Percentiles rank a stretch among this genome's conserved stretches.
Evolutionary conservation across 2,113 vertebrate genomes (phyloP).

Genomic region (Pluvialis apricaria): DNA sequence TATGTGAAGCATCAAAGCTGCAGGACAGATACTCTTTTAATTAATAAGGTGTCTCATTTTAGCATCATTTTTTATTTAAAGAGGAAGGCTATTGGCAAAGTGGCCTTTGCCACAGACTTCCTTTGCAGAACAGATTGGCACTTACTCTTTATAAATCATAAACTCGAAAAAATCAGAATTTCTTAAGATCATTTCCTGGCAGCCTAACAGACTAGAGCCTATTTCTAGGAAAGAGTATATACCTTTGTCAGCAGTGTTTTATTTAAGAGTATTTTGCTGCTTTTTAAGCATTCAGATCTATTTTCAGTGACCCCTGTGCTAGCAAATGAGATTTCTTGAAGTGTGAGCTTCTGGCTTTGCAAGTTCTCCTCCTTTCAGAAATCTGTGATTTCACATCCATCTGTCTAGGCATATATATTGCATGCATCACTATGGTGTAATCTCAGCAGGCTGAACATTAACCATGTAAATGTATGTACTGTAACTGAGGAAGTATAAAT

Average conservation of each 20-base stretch:
- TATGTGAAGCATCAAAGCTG: not conserved
- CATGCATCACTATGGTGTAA: constrained; percentile 53
- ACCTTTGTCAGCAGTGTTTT: constrained; percentile 48
- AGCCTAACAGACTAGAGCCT: not conserved
- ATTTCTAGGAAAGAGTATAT: constrained; percentile 27
- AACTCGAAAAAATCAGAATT: not conserved
- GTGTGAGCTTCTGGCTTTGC: constrained; percentile 53
- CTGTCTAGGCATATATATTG: constrained; percentile 58
- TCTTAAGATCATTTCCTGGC: not conserved
- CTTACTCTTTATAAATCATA: not conserved
- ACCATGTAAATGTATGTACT: constrained; percentile 64
- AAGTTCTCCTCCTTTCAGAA: constrained; percentile 61
- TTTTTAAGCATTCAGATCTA: constrained; percentile 42
- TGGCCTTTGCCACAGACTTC: not conserved
- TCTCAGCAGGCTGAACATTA: constrained; percentile 46
- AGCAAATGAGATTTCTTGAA: constrained; percentile 50
- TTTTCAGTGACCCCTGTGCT: constrained; percentile 53
- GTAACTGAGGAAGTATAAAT: constrained; percentile 54
- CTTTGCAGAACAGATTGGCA: not conserved
- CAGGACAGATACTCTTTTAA: not conserved
- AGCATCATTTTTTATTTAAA: not conserved
- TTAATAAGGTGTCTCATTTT: not conserved
- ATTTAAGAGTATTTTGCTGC: constrained; percentile 17
- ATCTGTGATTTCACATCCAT: constrained; percentile 66
- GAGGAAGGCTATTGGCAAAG: not conserved